phyloP scores from a whole-genome alignment of 1,140 invertebrate genomes.

The Bombus impatiens region DNA sequence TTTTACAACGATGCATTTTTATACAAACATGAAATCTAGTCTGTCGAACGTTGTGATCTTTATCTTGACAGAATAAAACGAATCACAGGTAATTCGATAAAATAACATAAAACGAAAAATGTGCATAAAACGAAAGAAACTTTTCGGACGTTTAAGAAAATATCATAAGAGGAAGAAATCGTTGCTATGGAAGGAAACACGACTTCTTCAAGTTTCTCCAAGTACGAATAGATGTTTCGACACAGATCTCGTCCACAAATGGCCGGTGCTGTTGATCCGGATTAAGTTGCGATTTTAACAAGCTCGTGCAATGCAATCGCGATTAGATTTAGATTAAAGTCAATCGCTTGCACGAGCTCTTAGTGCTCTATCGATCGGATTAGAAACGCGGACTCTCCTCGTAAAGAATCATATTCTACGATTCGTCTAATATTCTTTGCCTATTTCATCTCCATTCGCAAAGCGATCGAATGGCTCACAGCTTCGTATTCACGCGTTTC shows the following conservation, averaged over 20 bases:
- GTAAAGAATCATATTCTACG: not conserved
- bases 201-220: not conserved
- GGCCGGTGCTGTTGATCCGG: conserved; percentile 66
- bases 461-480: not conserved
- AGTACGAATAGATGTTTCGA: conserved; percentile 10
- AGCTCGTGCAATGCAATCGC: conserved; percentile 28
- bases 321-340: conserved; percentile 76
- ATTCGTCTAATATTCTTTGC: not conserved
- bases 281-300: conserved; percentile 75
- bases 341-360: conserved; percentile 16
- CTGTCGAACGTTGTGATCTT: no score
- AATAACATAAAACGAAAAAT: no score
- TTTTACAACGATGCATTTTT: no score
- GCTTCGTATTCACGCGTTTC: not conserved
- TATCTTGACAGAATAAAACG: no score
- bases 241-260: conserved; percentile 48
- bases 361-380: not conserved
- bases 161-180: not conserved
- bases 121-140: no score
- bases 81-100: no score
- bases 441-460: no score
- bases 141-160: not conserved
- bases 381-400: not conserved
- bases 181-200: not conserved
- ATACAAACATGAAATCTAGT: no score